phyloP scores from a whole-genome alignment of 2,113 vertebrate genomes.

The Acanthochromis polyacanthus region DNA sequence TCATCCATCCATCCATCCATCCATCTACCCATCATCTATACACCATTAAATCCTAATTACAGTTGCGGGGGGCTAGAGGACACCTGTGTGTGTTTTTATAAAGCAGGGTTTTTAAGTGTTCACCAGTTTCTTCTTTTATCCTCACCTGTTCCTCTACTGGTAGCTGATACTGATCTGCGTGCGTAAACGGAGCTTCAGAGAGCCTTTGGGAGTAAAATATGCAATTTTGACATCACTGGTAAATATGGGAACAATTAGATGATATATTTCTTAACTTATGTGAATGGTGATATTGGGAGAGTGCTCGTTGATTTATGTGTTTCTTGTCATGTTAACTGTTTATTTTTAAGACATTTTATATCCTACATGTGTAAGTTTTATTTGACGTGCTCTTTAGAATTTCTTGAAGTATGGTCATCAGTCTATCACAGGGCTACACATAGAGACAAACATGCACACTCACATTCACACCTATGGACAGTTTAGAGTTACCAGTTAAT shows the following conservation, averaged over 20 bases:
- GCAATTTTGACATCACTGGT: slow-evolving; percentile 45
- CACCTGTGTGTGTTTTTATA: background rate
- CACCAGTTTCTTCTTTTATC: background rate
- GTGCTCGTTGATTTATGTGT: slow-evolving; percentile 1
- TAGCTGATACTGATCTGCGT: too few relatives aligned
- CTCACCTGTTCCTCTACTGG: background rate
- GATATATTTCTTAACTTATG: slow-evolving; percentile 64
- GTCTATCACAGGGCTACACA: too few relatives aligned
- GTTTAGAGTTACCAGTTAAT: too few relatives aligned
- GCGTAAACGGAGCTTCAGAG: background rate
- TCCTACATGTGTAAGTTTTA: background rate
- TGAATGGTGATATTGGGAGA: slow-evolving; percentile 36
- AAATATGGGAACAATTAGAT: slow-evolving; percentile 26
- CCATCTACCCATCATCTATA: too few relatives aligned
- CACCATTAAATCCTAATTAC: too few relatives aligned
- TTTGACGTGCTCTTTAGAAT: slow-evolving; percentile 10
- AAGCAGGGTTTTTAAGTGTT: background rate
- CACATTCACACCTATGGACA: too few relatives aligned
- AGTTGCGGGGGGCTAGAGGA: too few relatives aligned
- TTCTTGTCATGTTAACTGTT: background rate
- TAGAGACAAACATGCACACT: too few relatives aligned
- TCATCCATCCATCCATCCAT: too few relatives aligned
- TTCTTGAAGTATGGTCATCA: background rate
- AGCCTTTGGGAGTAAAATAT: slow-evolving; percentile 39
- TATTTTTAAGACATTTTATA: slow-evolving; percentile 15